Base-by-base conservation (phyloP, 2,888 invertebrate species). In the Hetaerina titia region DNA sequence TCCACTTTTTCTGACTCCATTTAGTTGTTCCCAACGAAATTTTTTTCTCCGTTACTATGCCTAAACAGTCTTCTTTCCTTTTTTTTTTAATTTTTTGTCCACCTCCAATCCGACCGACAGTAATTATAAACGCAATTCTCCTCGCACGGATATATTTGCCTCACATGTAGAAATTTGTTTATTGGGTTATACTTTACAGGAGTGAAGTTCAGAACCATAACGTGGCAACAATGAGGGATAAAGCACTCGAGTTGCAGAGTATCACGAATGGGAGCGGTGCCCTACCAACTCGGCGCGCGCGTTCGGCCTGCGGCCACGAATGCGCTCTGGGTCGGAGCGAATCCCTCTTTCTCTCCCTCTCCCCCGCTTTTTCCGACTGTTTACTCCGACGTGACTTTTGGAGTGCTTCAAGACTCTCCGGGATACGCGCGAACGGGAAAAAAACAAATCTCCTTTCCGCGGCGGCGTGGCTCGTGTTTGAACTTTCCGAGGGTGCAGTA, bases 361-460 rank as follows among this genome's bases (percentile, higher is more conserved):
- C 81, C 25, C 31, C 31, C 7, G 31, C 31, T 11, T 31, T 17
- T 60, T 17, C 22, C 25, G 81, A 31, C 31, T 81, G 81, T 81
- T 81, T 81, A 81, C 81, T 25, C 81, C 81, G 15, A 81, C 81
- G 81, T 81, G 81, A 81, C 81, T 81, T 81, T 11, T 5, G 81
- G 81, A 81, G 81, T 81, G 81, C 81, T 81, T 81, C 81, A 81
- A 81, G 81, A 81, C 81, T 81, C 81, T 81, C 13, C 31, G 11
- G 69, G 69, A 69, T 69, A n/a, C 19, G 69, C 69, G 69, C n/a
- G 22, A n/a, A n/a, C 81, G 81, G 31, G 69, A 69, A n/a, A n/a
- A n/a, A 31, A 31, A 81, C 81, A 81, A 81, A 81, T 81, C 81
- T 81, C 81, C 25, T 81, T 25, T 81, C 13, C 22, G 69, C 22